phyloP scores from a whole-genome alignment of 2,888 invertebrate species.

The Cephalotes varians region DNA sequence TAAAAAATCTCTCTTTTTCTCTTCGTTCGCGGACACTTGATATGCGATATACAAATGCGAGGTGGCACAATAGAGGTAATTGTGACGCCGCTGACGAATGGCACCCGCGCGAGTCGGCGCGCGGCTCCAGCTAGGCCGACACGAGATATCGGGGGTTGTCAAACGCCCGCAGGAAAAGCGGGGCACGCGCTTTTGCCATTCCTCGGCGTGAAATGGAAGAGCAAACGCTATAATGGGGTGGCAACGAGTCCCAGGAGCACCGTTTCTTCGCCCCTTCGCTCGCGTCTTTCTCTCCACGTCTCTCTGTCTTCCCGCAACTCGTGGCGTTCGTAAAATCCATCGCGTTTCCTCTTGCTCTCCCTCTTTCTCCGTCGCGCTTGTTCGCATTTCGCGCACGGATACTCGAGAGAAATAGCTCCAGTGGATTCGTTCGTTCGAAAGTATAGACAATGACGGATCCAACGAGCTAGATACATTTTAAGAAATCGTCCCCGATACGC shows the following conservation, averaged over 20 bases:
- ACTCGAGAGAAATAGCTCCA: constrained; percentile 55
- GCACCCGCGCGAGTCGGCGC: constrained; percentile 75
- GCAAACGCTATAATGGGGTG: constrained; percentile 84
- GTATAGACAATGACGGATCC: constrained; percentile 7
- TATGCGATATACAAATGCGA: constrained; percentile 78
- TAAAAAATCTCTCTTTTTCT: background rate
- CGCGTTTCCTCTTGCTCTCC: constrained; percentile 8
- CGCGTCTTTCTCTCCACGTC: constrained; percentile 30
- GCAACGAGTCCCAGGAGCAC: constrained; percentile 85
- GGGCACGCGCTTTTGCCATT: constrained; percentile 78
- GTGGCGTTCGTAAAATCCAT: constrained; percentile 25
- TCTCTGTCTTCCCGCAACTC: constrained; percentile 19
- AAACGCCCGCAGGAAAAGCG: constrained; percentile 70
- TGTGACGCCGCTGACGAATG: constrained; percentile 82
- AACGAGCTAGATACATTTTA: constrained; percentile 14
- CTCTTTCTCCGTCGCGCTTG: constrained; percentile 23
- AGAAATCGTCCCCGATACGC: background rate
- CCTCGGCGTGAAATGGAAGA: constrained; percentile 80
- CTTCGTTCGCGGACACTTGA: constrained; percentile 59
- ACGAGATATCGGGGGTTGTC: constrained; percentile 59
- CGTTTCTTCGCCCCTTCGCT: constrained; percentile 80
- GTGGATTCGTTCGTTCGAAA: constrained; percentile 31
- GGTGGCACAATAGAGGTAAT: constrained; percentile 82
- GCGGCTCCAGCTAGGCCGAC: constrained; percentile 31
- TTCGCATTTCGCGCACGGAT: constrained; percentile 50